Conservation (phyloP, 2,888 invertebrate genomes). For the Tanypteryx hageni region DNA sequence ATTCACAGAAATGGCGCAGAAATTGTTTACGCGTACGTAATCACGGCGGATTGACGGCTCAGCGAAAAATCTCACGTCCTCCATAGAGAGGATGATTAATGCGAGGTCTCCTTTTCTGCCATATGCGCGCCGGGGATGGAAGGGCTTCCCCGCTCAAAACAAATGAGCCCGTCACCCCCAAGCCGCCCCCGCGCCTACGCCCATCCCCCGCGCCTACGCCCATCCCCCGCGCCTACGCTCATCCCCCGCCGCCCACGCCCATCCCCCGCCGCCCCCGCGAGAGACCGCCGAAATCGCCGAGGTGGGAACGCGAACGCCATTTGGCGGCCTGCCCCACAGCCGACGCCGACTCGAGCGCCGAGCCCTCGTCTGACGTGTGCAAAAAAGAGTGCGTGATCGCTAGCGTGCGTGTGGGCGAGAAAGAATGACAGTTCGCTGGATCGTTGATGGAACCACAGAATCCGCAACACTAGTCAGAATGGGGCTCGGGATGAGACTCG, state of each 20-base stretch:
- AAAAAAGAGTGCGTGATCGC: not conserved
- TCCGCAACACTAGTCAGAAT: not conserved
- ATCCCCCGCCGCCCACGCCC: no score
- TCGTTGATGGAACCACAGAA: not conserved
- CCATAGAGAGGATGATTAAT: not conserved
- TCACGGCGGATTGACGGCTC: not conserved
- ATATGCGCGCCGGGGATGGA: not conserved
- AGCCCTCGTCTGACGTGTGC: not conserved
- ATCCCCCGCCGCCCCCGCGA: no score
- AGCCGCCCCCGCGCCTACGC: no score
- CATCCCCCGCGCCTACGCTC: no score
- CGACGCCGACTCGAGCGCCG: not conserved
- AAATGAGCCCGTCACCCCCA: not conserved
- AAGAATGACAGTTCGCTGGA: no score
- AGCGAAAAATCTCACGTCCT: not conserved
- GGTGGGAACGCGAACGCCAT: not conserved
- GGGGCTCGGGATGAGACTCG: not conserved
- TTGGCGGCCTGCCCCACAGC: not conserved
- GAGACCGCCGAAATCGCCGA: no score
- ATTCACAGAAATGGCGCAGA: no score
- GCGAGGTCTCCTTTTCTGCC: not conserved
- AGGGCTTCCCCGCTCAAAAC: conserved; percentile 10
- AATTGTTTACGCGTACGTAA: not conserved
- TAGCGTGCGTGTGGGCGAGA: no score
- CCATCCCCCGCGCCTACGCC: no score